These are phyloP conservation scores for Margarornis squamiger DNA, from an alignment of 2,797 vertebrate genomes.

Conservation along the genomic window DNA sequence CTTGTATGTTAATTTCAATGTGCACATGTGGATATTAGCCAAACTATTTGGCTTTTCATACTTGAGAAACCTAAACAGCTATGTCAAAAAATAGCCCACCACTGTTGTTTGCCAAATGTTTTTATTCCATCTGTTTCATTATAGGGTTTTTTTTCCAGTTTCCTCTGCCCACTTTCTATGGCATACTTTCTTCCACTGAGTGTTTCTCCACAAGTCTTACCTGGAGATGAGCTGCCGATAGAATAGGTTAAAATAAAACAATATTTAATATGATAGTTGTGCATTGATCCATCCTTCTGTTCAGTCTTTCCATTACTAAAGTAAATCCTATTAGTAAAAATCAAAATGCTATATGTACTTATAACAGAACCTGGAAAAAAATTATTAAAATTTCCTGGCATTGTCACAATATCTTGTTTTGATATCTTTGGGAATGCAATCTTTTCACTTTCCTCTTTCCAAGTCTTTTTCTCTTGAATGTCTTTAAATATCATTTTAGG, in stretches of 20 bases:
- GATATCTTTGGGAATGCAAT: neutral
- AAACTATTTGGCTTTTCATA: neutral
- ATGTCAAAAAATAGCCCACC: neutral
- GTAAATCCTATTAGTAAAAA: neutral
- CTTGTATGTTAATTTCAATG: neutral
- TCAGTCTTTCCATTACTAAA: neutral
- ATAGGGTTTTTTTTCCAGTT: neutral
- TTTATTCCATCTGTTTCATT: neutral
- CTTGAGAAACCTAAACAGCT: neutral
- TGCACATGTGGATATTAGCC: neutral
- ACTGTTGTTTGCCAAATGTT: neutral
- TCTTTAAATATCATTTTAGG: neutral
- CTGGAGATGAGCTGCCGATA: neutral
- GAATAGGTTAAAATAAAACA: neutral
- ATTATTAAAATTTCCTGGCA: neutral
- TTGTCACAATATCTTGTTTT: constrained; percentile 10
- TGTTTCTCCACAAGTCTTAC: neutral
- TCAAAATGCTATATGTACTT: neutral
- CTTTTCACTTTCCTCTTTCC: neutral
- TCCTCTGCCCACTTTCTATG: neutral
- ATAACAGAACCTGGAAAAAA: neutral
- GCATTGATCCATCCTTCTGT: neutral
- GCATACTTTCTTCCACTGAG: neutral
- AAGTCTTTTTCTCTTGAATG: neutral
- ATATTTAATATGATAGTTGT: neutral